phyloP scores from a whole-genome alignment of 2,888 invertebrate genomes.

The Invenusta paracnida region DNA sequence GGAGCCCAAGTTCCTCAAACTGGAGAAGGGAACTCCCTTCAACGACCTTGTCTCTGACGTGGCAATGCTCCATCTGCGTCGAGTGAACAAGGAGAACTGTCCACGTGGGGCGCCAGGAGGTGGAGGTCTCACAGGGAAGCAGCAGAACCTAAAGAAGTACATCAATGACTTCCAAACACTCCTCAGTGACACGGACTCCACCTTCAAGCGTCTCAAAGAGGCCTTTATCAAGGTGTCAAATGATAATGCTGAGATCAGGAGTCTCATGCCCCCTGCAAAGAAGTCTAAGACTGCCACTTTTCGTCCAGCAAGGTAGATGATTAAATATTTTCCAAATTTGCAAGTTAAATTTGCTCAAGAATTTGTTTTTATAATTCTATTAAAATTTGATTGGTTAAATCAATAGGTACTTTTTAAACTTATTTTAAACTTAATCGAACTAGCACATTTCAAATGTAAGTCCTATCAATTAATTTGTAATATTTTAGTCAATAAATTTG shows the following conservation, averaged over 20 bases:
- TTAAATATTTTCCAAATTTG: too few relatives aligned
- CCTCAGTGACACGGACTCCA: background rate
- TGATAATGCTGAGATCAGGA: background rate
- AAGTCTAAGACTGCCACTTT: background rate
- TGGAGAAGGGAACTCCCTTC: background rate
- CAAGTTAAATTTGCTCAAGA: too few relatives aligned
- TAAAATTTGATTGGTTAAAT: too few relatives aligned
- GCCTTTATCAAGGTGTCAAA: background rate
- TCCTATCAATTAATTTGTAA: too few relatives aligned
- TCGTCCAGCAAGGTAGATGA: background rate
- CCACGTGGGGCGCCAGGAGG: background rate
- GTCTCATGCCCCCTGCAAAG: background rate
- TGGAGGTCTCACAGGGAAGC: background rate
- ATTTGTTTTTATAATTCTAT: too few relatives aligned
- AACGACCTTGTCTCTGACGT: background rate
- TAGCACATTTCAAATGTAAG: too few relatives aligned
- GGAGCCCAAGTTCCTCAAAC: background rate
- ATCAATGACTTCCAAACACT: background rate
- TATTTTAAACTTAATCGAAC: too few relatives aligned
- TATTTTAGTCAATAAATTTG: too few relatives aligned
- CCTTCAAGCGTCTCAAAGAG: background rate
- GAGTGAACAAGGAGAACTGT: background rate
- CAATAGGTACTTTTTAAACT: too few relatives aligned
- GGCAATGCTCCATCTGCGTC: background rate
- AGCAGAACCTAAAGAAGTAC: background rate